These are phyloP conservation scores for Etheostoma nigrum DNA, from an alignment of 2,797 vertebrate genomes.

Conservation along the genomic window DNA sequence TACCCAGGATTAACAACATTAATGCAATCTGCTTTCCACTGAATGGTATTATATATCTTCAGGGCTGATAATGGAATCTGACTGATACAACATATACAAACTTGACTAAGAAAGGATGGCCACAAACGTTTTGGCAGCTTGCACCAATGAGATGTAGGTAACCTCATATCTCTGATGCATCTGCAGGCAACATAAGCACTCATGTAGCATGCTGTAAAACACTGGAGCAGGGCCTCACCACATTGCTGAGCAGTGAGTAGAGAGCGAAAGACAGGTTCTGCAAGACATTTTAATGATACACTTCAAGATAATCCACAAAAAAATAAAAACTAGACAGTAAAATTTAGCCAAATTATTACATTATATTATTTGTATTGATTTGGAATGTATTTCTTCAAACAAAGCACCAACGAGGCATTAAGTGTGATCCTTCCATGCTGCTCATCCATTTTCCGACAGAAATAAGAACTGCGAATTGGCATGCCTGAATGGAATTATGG, in stretches of 20 bases:
- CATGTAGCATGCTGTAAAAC: conserved; percentile 50
- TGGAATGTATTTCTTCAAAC: conserved; percentile 69
- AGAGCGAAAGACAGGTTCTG: conserved; percentile 28
- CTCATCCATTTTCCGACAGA: conserved; percentile 9
- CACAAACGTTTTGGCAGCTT: conserved; percentile 43
- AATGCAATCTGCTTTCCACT: conserved; percentile 4
- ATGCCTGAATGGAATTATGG: conserved; percentile 17
- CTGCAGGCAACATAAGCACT: conserved; percentile 51
- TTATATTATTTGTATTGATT: conserved; percentile 4
- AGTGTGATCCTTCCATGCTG: conserved; percentile 8
- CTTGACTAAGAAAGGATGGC: conserved; percentile 10
- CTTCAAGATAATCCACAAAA: not conserved
- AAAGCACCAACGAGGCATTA: conserved; percentile 20
- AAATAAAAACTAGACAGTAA: not conserved
- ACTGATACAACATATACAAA: conserved; percentile 4
- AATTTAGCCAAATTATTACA: conserved; percentile 30
- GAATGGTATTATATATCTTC: conserved; percentile 21
- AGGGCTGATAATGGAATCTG: not conserved
- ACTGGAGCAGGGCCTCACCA: conserved; percentile 36
- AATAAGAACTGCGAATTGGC: conserved; percentile 19
- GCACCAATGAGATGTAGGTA: conserved; percentile 50
- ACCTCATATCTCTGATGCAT: conserved; percentile 50
- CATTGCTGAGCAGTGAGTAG: conserved; percentile 37
- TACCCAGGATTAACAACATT: conserved; percentile 9
- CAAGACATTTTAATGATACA: conserved; percentile 52